Percentiles rank a stretch among this genome's conserved stretches.
These are phyloP conservation scores for Sebastiscus tertius DNA, from an alignment of 2,797 vertebrate genomes.

Conservation along the genomic window DNA sequence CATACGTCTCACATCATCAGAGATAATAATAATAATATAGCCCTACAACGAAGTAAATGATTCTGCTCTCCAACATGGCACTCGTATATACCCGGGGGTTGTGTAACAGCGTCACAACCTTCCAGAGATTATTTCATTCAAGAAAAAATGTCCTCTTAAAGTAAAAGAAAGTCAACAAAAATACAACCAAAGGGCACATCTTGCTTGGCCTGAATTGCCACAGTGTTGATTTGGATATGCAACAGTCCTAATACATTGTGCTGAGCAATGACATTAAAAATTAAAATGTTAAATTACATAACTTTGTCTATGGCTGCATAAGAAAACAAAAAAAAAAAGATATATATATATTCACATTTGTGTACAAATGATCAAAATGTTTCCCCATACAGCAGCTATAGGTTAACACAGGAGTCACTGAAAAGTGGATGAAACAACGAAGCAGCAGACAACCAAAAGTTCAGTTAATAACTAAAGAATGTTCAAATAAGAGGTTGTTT, in stretches of 20 bases:
- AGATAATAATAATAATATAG: slow-evolving; percentile 65
- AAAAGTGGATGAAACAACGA: slow-evolving; percentile 18
- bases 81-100: slow-evolving; percentile 25
- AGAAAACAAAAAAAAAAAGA: not conserved
- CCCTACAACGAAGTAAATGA: slow-evolving; percentile 68
- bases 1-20: slow-evolving; percentile 53
- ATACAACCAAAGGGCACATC: slow-evolving; percentile 41
- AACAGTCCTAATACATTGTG: slow-evolving; percentile 47
- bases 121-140: slow-evolving; percentile 30
- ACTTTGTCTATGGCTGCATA: slow-evolving; percentile 19
- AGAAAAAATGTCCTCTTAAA: slow-evolving; percentile 37
- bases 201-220: slow-evolving; percentile 56
- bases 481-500: slow-evolving; percentile 62
- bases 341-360: slow-evolving; percentile 33
- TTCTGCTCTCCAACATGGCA: slow-evolving; percentile 51
- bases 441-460: slow-evolving; percentile 37
- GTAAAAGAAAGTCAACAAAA: slow-evolving; percentile 34
- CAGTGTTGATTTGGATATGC: slow-evolving; percentile 62
- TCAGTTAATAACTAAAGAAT: slow-evolving; percentile 45
- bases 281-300: slow-evolving; percentile 32
- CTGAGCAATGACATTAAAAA: slow-evolving; percentile 32
- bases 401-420: slow-evolving; percentile 15
- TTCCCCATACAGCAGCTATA: slow-evolving; percentile 15
- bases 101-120: slow-evolving; percentile 33
- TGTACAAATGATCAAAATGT: slow-evolving; percentile 42